A percentile compares a stretch with the other conserved stretches of the same genome.
Evolutionary conservation across 2,113 vertebrate genomes (phyloP).

Genomic region (Suncus etruscus): DNA sequence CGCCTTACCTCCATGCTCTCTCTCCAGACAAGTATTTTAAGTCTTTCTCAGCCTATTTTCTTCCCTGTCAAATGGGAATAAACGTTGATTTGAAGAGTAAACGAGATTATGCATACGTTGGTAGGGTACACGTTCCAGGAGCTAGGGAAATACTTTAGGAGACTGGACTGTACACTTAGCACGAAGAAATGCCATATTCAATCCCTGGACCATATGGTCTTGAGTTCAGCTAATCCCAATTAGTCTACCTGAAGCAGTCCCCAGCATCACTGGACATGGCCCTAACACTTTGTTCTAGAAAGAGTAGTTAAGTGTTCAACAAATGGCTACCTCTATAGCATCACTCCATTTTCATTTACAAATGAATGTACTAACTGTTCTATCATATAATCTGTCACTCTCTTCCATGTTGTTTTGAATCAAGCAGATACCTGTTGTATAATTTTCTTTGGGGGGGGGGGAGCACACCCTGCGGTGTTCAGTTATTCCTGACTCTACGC

Average conservation of each 20-base stretch:
- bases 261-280: too few relatives aligned
- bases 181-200: too few relatives aligned
- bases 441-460: too few relatives aligned
- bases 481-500: too few relatives aligned
- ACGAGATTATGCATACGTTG: conserved; percentile 4
- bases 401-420: conserved; percentile 38
- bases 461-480: too few relatives aligned
- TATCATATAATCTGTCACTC: not conserved
- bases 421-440: not conserved
- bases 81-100: conserved; percentile 9
- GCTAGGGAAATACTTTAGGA: not conserved
- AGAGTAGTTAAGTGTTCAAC: not conserved
- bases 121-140: not conserved
- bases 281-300: too few relatives aligned
- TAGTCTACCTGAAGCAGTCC: too few relatives aligned
- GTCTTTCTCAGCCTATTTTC: not conserved
- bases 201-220: too few relatives aligned
- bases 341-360: not conserved
- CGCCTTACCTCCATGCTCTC: too few relatives aligned
- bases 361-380: not conserved
- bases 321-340: not conserved
- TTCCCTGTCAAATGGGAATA: conserved; percentile 33
- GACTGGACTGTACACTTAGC: too few relatives aligned
- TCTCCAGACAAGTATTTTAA: conserved; percentile 4
- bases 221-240: too few relatives aligned